Percentiles rank a stretch among this genome's conserved stretches.
These are phyloP conservation scores for Calephelis perditalis DNA, from an alignment of 2,888 invertebrate species.

Conservation along the genomic window DNA sequence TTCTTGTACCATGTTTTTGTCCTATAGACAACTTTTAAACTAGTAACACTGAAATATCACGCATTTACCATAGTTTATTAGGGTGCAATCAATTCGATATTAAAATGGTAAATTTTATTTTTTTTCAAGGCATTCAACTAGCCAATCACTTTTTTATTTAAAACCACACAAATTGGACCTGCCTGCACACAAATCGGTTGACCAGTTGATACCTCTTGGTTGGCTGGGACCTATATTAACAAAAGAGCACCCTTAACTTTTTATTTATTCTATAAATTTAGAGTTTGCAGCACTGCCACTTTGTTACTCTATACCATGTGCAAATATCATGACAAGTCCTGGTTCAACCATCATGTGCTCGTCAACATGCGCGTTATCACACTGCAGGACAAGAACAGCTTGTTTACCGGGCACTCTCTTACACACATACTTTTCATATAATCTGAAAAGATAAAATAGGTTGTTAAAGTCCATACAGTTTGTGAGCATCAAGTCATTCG, in stretches of 20 bases:
- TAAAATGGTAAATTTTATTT: neutral
- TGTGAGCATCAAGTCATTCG: neutral
- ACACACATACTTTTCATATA: conserved; percentile 96
- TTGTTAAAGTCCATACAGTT: neutral
- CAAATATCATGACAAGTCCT: conserved; percentile 98
- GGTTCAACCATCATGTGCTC: conserved; percentile 98
- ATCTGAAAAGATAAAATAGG: conserved; percentile 40
- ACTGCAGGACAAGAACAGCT: conserved; percentile 95
- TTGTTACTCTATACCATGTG: conserved; percentile 92
- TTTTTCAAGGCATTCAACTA: neutral
- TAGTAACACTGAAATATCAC: conserved; percentile 7
- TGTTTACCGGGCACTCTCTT: conserved; percentile 97
- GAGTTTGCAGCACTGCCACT: conserved; percentile 3
- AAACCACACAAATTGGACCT: neutral
- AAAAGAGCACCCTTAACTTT: neutral
- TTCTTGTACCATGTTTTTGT: conserved; percentile 7
- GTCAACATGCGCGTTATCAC: conserved; percentile 96
- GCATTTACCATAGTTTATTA: neutral
- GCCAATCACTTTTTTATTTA: neutral
- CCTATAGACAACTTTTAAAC: neutral
- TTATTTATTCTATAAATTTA: neutral
- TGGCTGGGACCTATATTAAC: neutral
- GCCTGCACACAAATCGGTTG: neutral
- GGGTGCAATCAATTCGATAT: conserved; percentile 1
- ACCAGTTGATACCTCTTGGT: neutral